Evolutionary conservation across 2,888 invertebrate species (phyloP).

Genomic region (Ceriagrion tenellum): DNA sequence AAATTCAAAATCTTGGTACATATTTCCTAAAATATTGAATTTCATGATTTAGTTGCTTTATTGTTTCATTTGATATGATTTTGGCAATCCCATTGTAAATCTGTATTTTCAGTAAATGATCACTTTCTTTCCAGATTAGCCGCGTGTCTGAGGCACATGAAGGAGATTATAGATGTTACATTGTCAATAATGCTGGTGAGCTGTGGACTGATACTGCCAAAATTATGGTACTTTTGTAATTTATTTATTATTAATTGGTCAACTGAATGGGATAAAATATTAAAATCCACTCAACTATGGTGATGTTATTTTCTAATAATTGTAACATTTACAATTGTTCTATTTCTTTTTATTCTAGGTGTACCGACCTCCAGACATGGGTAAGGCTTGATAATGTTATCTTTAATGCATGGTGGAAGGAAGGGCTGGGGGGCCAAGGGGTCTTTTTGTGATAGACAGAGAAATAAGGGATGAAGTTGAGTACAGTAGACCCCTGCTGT

Average conservation of each 20-base stretch:
- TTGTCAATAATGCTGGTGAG: slow-evolving; percentile 74
- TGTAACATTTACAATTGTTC: background rate
- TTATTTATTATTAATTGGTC: too few species aligned
- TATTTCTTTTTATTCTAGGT: background rate
- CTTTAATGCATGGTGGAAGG: too few species aligned
- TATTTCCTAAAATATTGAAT: too few species aligned
- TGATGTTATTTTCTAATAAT: background rate
- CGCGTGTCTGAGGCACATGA: slow-evolving; percentile 63
- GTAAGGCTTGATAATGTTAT: background rate
- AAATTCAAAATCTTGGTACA: too few species aligned
- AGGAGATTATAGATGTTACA: slow-evolving; percentile 72
- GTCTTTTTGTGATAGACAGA: too few species aligned
- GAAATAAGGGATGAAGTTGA: too few species aligned
- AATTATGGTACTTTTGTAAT: slow-evolving; percentile 50
- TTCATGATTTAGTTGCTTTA: too few species aligned
- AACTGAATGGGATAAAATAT: too few species aligned
- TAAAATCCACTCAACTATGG: too few species aligned
- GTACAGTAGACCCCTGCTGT: too few species aligned
- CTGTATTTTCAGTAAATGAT: background rate
- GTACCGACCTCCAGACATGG: background rate
- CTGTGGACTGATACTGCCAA: slow-evolving; percentile 72
- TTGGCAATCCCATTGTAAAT: background rate
- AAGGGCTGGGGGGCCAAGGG: too few species aligned
- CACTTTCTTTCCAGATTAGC: slow-evolving; percentile 70
- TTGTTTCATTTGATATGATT: background rate